Evolutionary conservation across 2,888 invertebrate genomes (phyloP).

Genomic region (Cotesia congregata): DNA sequence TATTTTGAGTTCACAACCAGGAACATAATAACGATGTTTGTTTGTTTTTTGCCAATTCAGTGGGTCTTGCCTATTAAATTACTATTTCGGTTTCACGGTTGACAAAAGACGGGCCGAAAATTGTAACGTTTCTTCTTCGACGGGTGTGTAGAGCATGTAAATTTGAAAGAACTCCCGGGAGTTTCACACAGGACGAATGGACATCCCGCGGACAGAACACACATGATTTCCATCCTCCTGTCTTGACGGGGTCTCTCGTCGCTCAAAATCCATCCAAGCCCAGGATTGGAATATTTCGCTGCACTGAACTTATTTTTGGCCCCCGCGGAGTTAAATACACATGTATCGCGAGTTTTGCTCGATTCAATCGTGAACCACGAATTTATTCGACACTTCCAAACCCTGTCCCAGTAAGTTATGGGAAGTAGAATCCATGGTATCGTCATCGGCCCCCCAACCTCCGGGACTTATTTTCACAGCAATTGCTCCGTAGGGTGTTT

Average conservation of each 20-base stretch:
- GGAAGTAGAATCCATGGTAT: conserved; percentile 29
- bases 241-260: conserved; percentile 21
- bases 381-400: conserved; percentile 46
- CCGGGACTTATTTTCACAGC: conserved; percentile 41
- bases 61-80: conserved; percentile 10
- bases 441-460: conserved; percentile 26
- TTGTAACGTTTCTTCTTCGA: conserved; percentile 23
- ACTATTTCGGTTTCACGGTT: conserved; percentile 18
- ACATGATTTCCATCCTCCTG: conserved; percentile 17
- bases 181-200: conserved; percentile 36
- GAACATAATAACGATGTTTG: neutral
- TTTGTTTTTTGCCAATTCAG: neutral
- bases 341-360: conserved; percentile 46
- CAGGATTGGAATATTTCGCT: conserved; percentile 35
- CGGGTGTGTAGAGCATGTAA: neutral
- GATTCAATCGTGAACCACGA: conserved; percentile 50
- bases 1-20: neutral
- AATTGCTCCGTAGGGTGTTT: conserved; percentile 42
- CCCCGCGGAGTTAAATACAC: conserved; percentile 53
- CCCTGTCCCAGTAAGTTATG: conserved; percentile 32
- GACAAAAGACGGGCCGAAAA: conserved; percentile 2
- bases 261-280: conserved; percentile 29
- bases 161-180: conserved; percentile 26
- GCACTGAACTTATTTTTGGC: conserved; percentile 7
- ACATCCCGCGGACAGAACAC: conserved; percentile 22